Evolutionary conservation across 1,140 invertebrate genomes (phyloP).

Genomic region (Trachymyrmex septentrionalis): DNA sequence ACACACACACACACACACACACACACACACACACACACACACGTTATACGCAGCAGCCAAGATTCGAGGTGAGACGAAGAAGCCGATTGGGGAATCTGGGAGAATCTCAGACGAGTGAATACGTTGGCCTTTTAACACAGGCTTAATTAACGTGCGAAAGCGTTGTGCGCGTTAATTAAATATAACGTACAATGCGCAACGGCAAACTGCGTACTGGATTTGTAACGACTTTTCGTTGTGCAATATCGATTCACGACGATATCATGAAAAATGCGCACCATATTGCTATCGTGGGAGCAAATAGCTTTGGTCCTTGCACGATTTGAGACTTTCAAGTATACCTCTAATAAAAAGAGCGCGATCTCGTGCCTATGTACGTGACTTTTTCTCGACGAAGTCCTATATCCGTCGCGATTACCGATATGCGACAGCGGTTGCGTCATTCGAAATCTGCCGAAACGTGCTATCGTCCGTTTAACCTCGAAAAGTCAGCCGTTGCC

Average conservation of each 20-base stretch:
- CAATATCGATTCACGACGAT: slow-evolving; percentile 46
- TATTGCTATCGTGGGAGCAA: background rate
- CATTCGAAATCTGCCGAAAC: background rate
- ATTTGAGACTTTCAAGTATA: background rate
- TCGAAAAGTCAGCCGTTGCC: slow-evolving; percentile 39
- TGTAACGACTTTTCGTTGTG: slow-evolving; percentile 29
- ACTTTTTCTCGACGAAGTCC: background rate
- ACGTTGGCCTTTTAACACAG: background rate
- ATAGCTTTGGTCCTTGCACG: background rate
- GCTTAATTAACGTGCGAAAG: slow-evolving; percentile 22
- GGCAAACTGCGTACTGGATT: background rate
- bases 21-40: too few relatives aligned
- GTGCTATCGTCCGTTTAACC: slow-evolving; percentile 48
- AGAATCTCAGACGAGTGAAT: background rate
- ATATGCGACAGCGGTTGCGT: background rate
- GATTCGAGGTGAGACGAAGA: background rate
- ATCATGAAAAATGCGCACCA: slow-evolving; percentile 13
- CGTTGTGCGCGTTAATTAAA: background rate
- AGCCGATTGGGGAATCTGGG: background rate
- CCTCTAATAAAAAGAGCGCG: background rate
- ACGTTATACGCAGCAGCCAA: background rate
- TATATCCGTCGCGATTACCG: background rate
- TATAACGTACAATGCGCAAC: slow-evolving; percentile 13
- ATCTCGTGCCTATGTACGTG: background rate
- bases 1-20: too few relatives aligned